Conservation (phyloP, 1,140 invertebrate genomes). For the Zophobas atratus region DNA sequence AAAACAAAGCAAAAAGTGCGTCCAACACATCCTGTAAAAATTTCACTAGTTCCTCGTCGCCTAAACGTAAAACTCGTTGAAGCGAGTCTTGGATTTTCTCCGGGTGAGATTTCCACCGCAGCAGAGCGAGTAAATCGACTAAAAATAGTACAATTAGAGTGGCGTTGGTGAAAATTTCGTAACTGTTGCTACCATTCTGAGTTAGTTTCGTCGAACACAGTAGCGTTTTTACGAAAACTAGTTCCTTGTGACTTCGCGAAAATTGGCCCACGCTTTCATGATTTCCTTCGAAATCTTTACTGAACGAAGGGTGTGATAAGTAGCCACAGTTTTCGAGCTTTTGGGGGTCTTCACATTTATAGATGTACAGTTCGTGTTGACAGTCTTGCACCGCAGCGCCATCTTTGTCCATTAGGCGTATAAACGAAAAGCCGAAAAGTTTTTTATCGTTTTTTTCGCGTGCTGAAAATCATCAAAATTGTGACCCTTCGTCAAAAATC, state of each 20-base stretch:
- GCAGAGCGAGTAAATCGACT: slow-evolving; percentile 89
- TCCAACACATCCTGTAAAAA: slow-evolving; percentile 97
- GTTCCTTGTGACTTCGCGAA: slow-evolving; percentile 87
- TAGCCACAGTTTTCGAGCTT: slow-evolving; percentile 85
- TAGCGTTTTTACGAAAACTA: slow-evolving; percentile 85
- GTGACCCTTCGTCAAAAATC: neutral
- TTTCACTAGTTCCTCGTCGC: slow-evolving; percentile 94
- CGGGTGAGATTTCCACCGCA: slow-evolving; percentile 93
- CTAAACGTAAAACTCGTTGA: slow-evolving; percentile 82
- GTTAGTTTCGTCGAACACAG: slow-evolving; percentile 96
- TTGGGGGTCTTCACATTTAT: slow-evolving; percentile 90
- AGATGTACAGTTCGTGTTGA: slow-evolving; percentile 90
- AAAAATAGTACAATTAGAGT: slow-evolving; percentile 60
- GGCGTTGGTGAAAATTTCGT: neutral
- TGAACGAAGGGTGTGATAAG: slow-evolving; percentile 80
- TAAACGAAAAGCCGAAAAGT: slow-evolving; percentile 93
- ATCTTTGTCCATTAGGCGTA: slow-evolving; percentile 90
- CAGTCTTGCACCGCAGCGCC: slow-evolving; percentile 92
- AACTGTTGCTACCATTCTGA: slow-evolving; percentile 81
- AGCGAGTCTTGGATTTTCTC: slow-evolving; percentile 90
- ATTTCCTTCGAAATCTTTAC: slow-evolving; percentile 73
- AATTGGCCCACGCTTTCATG: slow-evolving; percentile 73
- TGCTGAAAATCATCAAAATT: slow-evolving; percentile 46
- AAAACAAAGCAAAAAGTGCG: slow-evolving; percentile 94
- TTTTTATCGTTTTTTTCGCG: slow-evolving; percentile 82